These are phyloP conservation scores for Dicranocentrus wangi DNA, from an alignment of 2,888 invertebrate species.

Conservation along the genomic window DNA sequence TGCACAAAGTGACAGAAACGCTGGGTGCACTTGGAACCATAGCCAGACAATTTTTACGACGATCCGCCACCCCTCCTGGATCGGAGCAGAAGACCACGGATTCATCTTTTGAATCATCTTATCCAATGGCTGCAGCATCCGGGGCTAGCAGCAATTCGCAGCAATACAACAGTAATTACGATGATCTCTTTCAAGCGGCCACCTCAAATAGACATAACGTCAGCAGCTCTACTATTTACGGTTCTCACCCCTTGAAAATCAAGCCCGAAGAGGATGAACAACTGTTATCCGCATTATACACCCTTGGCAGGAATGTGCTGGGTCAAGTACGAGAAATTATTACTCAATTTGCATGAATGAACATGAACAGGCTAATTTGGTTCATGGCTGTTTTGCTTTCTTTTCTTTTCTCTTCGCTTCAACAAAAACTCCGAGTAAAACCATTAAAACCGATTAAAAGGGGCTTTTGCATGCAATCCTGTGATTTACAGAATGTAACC, in stretches of 20 bases:
- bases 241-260: constrained; percentile 52
- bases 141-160: neutral
- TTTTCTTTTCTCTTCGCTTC: too few species aligned
- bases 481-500: constrained; percentile 81
- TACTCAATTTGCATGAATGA: constrained; percentile 20
- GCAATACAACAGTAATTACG: constrained; percentile 19
- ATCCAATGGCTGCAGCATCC: neutral
- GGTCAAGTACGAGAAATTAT: constrained; percentile 75
- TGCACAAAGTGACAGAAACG: constrained; percentile 76
- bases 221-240: constrained; percentile 28
- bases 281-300: constrained; percentile 84
- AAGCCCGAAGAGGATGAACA: constrained; percentile 76
- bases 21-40: constrained; percentile 89
- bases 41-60: constrained; percentile 88
- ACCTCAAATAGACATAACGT: constrained; percentile 18
- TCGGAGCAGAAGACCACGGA: constrained; percentile 35
- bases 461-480: constrained; percentile 60
- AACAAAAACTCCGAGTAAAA: too few species aligned
- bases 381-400: too few species aligned
- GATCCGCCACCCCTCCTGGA: constrained; percentile 79
- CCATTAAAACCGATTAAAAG: too few species aligned
- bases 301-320: constrained; percentile 86
- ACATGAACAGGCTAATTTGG: neutral
- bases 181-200: constrained; percentile 53
- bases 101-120: neutral